Evolutionary conservation across 2,888 invertebrate genomes (phyloP), one percentile per base, ranked within the genome.

Genomic region (Taphrorychus bicolor): DNA sequence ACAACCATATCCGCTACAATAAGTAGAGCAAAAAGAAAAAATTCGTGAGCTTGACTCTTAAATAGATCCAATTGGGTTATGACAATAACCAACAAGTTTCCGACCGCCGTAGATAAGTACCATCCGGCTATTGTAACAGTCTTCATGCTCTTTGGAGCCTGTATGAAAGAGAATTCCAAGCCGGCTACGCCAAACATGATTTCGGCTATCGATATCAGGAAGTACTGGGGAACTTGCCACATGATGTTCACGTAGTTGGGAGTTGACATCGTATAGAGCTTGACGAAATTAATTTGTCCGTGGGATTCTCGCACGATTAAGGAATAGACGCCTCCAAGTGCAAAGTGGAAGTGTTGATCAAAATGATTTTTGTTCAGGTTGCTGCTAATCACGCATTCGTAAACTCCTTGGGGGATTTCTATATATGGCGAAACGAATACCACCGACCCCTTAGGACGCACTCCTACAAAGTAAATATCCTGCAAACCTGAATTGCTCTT

Each of bases 161-260:
- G 91, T 2, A 91, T 91, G 77, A 93, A 94, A 1, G 93, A 91
- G 81, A 94, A 94, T 76, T 92, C 90, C 17, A 94, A 83, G 0
- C 94, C 94, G 2, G 93, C 91, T 4, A 94, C 88, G 0, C 92
- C 91, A 77, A 94, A 92, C 85, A 94, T 87, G 49, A 94, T 89
- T 82, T 95, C 94, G 0, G 91, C 93, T 2, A 90, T 79, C 0
- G 94, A 93, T 59, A 95, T 89, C 9, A 93, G 83, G 32, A 93
- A 79, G 78, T 93, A 94, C 80, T 94, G 94, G 0, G 93, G 93
- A 19, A 93, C 82, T 72, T 92, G 87, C 90, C 89, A 92, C 2
- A 87, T 81, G 75, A 93, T 88, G 69, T 88, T 87, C 2, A 92
- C 81, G 21, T 86, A 86, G 77, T 91, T 91, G 14, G 89, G 87